Conservation (phyloP, 2,888 invertebrate genomes). For the Autographa pulchrina region DNA sequence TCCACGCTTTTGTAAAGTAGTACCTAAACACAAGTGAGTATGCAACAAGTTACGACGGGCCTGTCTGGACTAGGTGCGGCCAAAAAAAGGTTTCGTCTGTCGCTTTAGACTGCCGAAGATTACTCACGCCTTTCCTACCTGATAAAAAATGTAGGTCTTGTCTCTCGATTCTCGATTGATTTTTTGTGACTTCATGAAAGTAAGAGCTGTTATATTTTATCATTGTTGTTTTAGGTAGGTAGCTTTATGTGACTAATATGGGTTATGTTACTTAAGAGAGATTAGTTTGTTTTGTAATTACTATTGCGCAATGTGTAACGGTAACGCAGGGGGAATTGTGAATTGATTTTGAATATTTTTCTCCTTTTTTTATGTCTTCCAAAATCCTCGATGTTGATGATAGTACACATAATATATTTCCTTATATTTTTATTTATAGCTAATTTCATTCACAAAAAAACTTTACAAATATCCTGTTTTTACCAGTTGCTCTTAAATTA, state of each 20-base stretch:
- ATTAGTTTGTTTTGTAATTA: background rate
- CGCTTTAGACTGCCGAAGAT: slow-evolving; percentile 11
- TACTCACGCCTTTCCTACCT: background rate
- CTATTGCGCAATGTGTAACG: too few relatives aligned
- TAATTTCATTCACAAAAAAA: background rate
- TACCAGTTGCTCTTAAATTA: background rate
- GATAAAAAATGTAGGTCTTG: slow-evolving; percentile 7
- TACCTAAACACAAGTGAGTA: background rate
- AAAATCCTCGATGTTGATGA: too few relatives aligned
- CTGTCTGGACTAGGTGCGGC: slow-evolving; percentile 10
- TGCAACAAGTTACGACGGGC: slow-evolving; percentile 40
- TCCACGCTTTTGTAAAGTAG: background rate
- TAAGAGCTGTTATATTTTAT: background rate
- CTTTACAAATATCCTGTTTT: background rate
- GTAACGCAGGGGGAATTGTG: too few relatives aligned
- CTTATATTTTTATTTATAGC: background rate
- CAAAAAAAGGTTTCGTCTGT: slow-evolving; percentile 8
- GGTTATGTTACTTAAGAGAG: background rate
- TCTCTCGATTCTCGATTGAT: background rate
- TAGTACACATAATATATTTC: too few relatives aligned
- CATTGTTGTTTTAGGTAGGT: slow-evolving; percentile 3
- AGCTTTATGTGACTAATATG: background rate
- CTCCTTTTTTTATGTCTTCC: too few relatives aligned
- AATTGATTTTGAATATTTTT: too few relatives aligned
- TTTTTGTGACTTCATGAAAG: background rate